Evolutionary conservation across 2,888 invertebrate genomes (phyloP).

Genomic region (Chrysolina americana): DNA sequence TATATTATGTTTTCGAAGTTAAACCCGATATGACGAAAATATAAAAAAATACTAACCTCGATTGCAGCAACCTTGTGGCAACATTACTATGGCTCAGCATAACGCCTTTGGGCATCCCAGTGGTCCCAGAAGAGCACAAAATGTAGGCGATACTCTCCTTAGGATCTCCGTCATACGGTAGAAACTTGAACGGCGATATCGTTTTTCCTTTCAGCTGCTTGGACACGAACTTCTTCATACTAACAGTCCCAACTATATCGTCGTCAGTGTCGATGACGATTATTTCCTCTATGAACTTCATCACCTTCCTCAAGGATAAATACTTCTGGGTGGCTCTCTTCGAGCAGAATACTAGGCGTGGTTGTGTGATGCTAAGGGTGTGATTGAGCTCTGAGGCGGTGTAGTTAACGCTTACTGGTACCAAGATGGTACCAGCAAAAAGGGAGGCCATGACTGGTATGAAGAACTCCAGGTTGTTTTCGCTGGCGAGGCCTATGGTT

Average conservation of each 20-base stretch:
- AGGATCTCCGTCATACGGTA: slow-evolving; percentile 49
- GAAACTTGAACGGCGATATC: slow-evolving; percentile 38
- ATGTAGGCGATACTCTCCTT: slow-evolving; percentile 59
- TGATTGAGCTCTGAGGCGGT: slow-evolving; percentile 66
- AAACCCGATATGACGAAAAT: no score
- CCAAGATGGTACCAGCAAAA: slow-evolving; percentile 56
- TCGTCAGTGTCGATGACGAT: slow-evolving; percentile 70
- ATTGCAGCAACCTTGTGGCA: slow-evolving; percentile 41
- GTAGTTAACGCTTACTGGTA: slow-evolving; percentile 57
- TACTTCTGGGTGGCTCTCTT: slow-evolving; percentile 72
- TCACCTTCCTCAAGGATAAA: slow-evolving; percentile 68
- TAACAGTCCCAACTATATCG: slow-evolving; percentile 33
- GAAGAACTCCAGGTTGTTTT: slow-evolving; percentile 59
- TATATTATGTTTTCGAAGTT: no score
- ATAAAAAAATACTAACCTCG: slow-evolving; percentile 31
- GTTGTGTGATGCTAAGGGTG: slow-evolving; percentile 76
- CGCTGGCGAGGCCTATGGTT: slow-evolving; percentile 56
- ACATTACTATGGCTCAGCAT: slow-evolving; percentile 75
- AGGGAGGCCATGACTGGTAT: slow-evolving; percentile 57
- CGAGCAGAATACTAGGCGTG: slow-evolving; percentile 78
- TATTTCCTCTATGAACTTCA: slow-evolving; percentile 69
- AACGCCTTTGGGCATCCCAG: slow-evolving; percentile 79
- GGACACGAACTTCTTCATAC: slow-evolving; percentile 36
- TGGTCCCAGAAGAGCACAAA: slow-evolving; percentile 80
- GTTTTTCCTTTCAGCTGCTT: slow-evolving; percentile 30